A percentile compares a stretch with the other conserved stretches of the same genome.
These are phyloP conservation scores for Enteromius afrohamiltoni DNA, from an alignment of 2,797 vertebrate genomes.

Conservation along the genomic window DNA sequence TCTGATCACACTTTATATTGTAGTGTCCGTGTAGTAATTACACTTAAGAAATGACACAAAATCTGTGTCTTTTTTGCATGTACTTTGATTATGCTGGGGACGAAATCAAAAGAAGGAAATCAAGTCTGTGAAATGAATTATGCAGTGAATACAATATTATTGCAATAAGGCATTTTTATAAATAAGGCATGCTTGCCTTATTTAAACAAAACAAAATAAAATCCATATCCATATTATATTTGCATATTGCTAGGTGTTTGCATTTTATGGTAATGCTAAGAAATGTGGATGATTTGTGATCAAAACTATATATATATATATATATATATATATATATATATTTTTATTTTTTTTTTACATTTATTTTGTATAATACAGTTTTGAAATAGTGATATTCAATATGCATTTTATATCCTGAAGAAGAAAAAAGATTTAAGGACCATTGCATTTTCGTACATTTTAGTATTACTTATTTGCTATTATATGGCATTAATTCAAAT, in stretches of 20 bases:
- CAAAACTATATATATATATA: background rate
- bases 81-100: background rate
- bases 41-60: background rate
- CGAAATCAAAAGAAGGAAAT: background rate
- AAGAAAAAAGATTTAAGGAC: background rate
- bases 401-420: background rate
- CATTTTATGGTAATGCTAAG: background rate
- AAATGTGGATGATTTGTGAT: background rate
- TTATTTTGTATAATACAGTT: background rate
- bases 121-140: background rate
- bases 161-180: background rate
- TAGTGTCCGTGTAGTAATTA: slow-evolving; percentile 25
- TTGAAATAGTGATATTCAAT: background rate
- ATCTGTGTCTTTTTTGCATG: background rate
- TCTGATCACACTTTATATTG: slow-evolving; percentile 27
- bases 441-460: background rate
- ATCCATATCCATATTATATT: no score
- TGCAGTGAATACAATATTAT: background rate
- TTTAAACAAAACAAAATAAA: background rate
- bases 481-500: background rate
- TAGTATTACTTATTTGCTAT: background rate
- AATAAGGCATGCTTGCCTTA: background rate
- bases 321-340: no score
- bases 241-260: background rate
- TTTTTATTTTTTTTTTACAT: background rate